Evolutionary conservation across 2,888 invertebrate species (phyloP).

Genomic region (Stegana nigrithorax): DNA sequence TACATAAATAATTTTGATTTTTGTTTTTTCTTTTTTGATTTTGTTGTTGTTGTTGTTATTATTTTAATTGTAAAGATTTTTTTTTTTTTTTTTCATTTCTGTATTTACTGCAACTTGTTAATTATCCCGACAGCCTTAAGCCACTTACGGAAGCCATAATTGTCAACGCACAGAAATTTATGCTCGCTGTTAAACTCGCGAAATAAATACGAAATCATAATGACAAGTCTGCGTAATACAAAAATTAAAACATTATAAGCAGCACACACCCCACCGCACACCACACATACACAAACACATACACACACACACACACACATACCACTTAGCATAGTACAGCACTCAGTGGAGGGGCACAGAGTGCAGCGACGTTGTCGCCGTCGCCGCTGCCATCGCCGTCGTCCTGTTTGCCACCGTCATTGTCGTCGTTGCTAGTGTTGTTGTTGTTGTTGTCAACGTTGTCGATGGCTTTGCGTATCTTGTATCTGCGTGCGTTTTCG

Average conservation of each 20-base stretch:
- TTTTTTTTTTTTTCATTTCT: not conserved
- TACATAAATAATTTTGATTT: too few relatives aligned
- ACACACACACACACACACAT: conserved; percentile 23
- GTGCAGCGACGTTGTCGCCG: too few relatives aligned
- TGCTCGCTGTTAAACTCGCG: not conserved
- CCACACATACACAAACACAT: not conserved
- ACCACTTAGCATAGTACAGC: conserved; percentile 33
- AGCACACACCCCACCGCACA: too few relatives aligned
- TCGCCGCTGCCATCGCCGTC: conserved; percentile 14
- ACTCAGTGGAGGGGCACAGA: not conserved
- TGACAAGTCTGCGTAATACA: conserved; percentile 9
- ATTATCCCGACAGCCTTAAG: conserved; percentile 18
- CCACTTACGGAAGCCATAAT: conserved; percentile 17
- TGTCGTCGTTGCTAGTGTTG: not conserved
- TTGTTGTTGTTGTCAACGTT: not conserved
- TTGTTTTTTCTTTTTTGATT: too few relatives aligned
- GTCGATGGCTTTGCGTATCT: not conserved
- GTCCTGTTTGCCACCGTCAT: not conserved
- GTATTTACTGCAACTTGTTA: conserved; percentile 4
- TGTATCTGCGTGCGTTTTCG: not conserved
- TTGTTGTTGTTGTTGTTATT: too few relatives aligned
- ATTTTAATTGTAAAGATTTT: too few relatives aligned
- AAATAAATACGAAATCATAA: conserved; percentile 8
- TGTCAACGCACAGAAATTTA: conserved; percentile 12
- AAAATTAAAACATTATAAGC: conserved; percentile 5